These are phyloP conservation scores for Drosophila rubida DNA, from an alignment of 2,888 invertebrate genomes.

Conservation along the genomic window DNA sequence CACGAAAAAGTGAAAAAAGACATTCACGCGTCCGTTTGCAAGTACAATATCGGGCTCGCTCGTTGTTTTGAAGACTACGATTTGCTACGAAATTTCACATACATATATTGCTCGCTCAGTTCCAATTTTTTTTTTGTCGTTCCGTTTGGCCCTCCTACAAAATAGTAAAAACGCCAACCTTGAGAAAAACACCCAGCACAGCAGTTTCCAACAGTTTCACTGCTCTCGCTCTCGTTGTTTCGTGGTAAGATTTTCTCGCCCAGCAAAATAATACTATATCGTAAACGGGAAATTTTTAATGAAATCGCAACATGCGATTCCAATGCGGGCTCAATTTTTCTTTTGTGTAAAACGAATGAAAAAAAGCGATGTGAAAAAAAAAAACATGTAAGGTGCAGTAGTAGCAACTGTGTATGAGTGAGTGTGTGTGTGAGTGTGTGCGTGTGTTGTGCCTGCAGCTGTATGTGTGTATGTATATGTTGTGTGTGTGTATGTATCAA, in stretches of 20 bases:
- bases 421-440: slow-evolving; percentile 19
- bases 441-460: slow-evolving; percentile 40
- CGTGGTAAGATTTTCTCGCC: slow-evolving; percentile 61
- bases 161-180: slow-evolving; percentile 75
- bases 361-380: slow-evolving; percentile 36
- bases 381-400: slow-evolving; percentile 76
- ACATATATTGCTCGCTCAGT: slow-evolving; percentile 23
- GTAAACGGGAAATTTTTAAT: slow-evolving; percentile 10
- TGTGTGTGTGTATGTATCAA: slow-evolving; percentile 42
- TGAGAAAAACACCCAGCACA: slow-evolving; percentile 77
- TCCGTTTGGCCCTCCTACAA: slow-evolving; percentile 61
- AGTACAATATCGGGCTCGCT: slow-evolving; percentile 40
- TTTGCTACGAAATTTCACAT: slow-evolving; percentile 63
- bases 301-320: slow-evolving; percentile 24
- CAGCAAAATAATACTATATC: slow-evolving; percentile 13
- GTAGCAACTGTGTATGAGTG: slow-evolving; percentile 58
- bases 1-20: slow-evolving; percentile 43
- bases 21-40: slow-evolving; percentile 36
- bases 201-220: slow-evolving; percentile 67
- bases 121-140: slow-evolving; percentile 56
- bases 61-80: slow-evolving; percentile 38
- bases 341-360: slow-evolving; percentile 37
- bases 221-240: slow-evolving; percentile 49
- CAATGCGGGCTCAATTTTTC: slow-evolving; percentile 39
- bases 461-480: slow-evolving; percentile 7